These are phyloP conservation scores for Catharus fuscescens DNA, from an alignment of 2,113 vertebrate genomes.

Conservation along the genomic window DNA sequence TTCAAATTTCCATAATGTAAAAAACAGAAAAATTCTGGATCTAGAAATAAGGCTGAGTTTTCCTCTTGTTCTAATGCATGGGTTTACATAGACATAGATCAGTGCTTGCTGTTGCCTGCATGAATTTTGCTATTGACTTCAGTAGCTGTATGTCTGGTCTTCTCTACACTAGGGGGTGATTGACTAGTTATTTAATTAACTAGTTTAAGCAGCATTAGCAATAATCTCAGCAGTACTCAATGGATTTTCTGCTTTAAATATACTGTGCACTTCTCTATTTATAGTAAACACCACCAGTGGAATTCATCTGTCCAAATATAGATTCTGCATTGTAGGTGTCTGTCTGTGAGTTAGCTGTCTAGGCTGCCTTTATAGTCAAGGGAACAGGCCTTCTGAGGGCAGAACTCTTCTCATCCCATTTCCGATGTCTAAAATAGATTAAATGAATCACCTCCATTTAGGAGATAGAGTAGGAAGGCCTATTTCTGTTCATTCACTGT, in stretches of 20 bases:
- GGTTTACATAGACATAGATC: background rate
- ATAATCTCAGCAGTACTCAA: conserved; percentile 57
- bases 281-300: conserved; percentile 67
- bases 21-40: background rate
- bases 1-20: background rate
- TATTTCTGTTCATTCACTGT: conserved; percentile 13
- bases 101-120: background rate
- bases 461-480: conserved; percentile 6
- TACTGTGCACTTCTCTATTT: conserved; percentile 60
- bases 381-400: conserved; percentile 38
- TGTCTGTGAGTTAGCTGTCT: conserved; percentile 25
- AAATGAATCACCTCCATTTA: background rate
- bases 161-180: conserved; percentile 31
- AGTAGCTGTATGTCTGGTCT: background rate
- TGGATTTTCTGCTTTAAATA: conserved; percentile 71
- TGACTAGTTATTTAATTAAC: conserved; percentile 66
- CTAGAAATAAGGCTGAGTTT: background rate
- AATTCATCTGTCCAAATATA: conserved; percentile 66
- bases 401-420: conserved; percentile 36
- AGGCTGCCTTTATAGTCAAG: background rate
- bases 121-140: background rate
- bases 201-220: conserved; percentile 67
- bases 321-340: conserved; percentile 56
- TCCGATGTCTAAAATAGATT: conserved; percentile 14
- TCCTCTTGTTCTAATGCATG: background rate